These are phyloP conservation scores for Emmelina monodactyla DNA, from an alignment of 2,888 invertebrate genomes.

Conservation along the genomic window DNA sequence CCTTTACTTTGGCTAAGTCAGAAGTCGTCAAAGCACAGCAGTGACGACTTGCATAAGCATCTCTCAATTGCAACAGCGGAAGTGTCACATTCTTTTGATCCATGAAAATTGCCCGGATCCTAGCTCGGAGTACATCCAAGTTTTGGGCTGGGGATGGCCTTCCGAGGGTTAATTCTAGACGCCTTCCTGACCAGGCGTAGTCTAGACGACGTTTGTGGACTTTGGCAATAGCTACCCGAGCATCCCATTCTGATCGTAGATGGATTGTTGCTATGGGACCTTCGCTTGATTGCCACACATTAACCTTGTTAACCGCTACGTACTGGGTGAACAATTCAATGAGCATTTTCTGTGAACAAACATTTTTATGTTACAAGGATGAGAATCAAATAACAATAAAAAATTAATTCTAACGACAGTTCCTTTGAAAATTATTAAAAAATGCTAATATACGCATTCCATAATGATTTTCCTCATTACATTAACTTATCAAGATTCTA, in stretches of 20 bases:
- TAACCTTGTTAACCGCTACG: slow-evolving; percentile 40
- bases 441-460: too few species aligned
- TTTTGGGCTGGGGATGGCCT: slow-evolving; percentile 69
- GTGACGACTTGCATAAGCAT: slow-evolving; percentile 82
- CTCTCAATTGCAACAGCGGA: slow-evolving; percentile 82
- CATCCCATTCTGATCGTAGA: slow-evolving; percentile 75
- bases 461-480: too few species aligned
- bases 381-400: background rate
- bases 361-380: background rate
- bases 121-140: slow-evolving; percentile 69
- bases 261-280: slow-evolving; percentile 73
- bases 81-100: slow-evolving; percentile 78
- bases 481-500: too few species aligned
- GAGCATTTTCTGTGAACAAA: slow-evolving; percentile 37
- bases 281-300: slow-evolving; percentile 46
- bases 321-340: slow-evolving; percentile 45
- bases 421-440: too few species aligned
- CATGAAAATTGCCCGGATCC: slow-evolving; percentile 76
- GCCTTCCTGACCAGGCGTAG: slow-evolving; percentile 69
- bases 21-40: slow-evolving; percentile 77
- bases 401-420: too few species aligned
- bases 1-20: slow-evolving; percentile 76
- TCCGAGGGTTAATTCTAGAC: slow-evolving; percentile 78
- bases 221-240: slow-evolving; percentile 79
- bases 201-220: slow-evolving; percentile 83